phyloP scores from a whole-genome alignment of 2,888 invertebrate species.

The Lutraria lutraria region DNA sequence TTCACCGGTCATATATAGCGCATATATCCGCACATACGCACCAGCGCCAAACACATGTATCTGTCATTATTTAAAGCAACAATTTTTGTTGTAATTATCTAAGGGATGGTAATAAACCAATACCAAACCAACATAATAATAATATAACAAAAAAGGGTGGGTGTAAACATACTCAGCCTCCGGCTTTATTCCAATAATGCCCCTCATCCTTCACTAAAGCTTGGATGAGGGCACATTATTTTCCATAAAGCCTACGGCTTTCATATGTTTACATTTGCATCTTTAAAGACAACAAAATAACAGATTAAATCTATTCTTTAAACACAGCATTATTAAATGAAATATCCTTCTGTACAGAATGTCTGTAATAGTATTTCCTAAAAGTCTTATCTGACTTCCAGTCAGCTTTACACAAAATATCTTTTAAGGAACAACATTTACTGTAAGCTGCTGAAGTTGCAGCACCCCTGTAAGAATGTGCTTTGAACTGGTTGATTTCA shows the following conservation, averaged over 20 bases:
- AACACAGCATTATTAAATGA: slow-evolving; percentile 46
- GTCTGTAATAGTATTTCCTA: slow-evolving; percentile 50
- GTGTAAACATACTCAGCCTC: slow-evolving; percentile 46
- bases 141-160: not conserved
- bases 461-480: slow-evolving; percentile 53
- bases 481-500: slow-evolving; percentile 47
- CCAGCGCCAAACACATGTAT: no score
- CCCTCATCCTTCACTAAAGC: slow-evolving; percentile 60
- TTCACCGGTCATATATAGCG: not conserved
- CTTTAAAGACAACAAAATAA: slow-evolving; percentile 45
- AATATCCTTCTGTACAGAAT: not conserved
- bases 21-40: not conserved
- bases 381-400: slow-evolving; percentile 54
- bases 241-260: slow-evolving; percentile 47
- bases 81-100: not conserved
- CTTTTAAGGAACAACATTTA: slow-evolving; percentile 43
- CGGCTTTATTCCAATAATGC: slow-evolving; percentile 59
- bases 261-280: slow-evolving; percentile 52
- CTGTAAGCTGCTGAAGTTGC: slow-evolving; percentile 47
- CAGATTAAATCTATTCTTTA: not conserved
- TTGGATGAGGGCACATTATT: slow-evolving; percentile 62
- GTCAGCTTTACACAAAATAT: slow-evolving; percentile 48
- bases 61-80: not conserved
- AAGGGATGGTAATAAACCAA: not conserved
- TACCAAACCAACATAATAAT: not conserved